phyloP scores from a whole-genome alignment of 2,113 vertebrate genomes.

The Anarhynchus alexandrinus region DNA sequence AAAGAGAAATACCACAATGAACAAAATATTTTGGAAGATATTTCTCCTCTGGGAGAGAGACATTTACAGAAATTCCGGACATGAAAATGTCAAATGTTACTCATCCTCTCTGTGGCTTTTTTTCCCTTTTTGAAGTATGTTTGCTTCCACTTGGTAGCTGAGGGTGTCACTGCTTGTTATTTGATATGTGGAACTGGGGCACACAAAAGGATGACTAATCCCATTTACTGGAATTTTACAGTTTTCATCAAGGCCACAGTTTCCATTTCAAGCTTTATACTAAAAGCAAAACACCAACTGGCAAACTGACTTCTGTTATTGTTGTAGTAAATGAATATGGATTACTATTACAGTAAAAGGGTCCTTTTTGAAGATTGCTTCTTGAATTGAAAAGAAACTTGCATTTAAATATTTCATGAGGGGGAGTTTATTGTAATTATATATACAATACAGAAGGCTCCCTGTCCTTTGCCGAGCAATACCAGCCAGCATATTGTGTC shows the following conservation, averaged over 20 bases:
- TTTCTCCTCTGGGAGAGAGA: constrained; percentile 65
- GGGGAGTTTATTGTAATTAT: not conserved
- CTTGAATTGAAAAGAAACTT: constrained; percentile 20
- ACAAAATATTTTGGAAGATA: constrained; percentile 65
- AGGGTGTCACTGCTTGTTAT: constrained; percentile 70
- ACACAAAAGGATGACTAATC: constrained; percentile 76
- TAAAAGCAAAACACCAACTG: constrained; percentile 60
- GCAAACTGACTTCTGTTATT: constrained; percentile 23
- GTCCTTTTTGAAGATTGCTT: not conserved
- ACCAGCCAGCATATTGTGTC: not conserved
- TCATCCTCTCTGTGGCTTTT: constrained; percentile 59
- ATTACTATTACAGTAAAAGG: constrained; percentile 1
- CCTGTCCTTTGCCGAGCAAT: not conserved
- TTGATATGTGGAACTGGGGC: constrained; percentile 67
- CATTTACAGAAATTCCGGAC: constrained; percentile 56
- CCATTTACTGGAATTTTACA: constrained; percentile 77
- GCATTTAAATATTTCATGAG: not conserved
- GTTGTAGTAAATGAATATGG: constrained; percentile 35
- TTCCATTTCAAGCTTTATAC: constrained; percentile 71
- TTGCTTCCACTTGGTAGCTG: constrained; percentile 70
- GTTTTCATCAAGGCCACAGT: constrained; percentile 71
- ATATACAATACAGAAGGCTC: not conserved
- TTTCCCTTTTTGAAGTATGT: constrained; percentile 61
- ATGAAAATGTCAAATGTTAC: constrained; percentile 78
- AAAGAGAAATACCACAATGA: constrained; percentile 59